A percentile compares a stretch with the other conserved stretches of the same genome.
Conservation (phyloP, 2,888 invertebrate species). For the Noctua janthina region DNA sequence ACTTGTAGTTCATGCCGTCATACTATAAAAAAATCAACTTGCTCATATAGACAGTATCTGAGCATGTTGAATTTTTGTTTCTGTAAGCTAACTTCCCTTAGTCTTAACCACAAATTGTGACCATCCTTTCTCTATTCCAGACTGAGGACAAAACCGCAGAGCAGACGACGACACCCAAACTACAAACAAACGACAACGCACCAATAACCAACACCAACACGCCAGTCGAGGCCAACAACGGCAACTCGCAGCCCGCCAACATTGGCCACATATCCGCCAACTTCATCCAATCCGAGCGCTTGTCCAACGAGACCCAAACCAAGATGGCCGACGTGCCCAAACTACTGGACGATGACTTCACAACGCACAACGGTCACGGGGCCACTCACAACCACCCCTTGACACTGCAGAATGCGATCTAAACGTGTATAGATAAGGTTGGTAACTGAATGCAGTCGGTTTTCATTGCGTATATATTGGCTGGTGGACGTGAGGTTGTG, state of each 20-base stretch:
- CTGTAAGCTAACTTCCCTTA: too few species aligned
- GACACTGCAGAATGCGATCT: slow-evolving; percentile 86
- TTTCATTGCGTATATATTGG: slow-evolving; percentile 82
- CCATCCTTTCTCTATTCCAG: slow-evolving; percentile 64
- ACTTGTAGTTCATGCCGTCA: too few species aligned
- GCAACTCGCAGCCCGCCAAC: slow-evolving; percentile 73
- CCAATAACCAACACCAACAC: slow-evolving; percentile 63
- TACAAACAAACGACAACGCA: slow-evolving; percentile 73
- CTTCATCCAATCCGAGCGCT: slow-evolving; percentile 84
- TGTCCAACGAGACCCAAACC: slow-evolving; percentile 74
- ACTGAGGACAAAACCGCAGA: slow-evolving; percentile 81
- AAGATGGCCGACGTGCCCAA: slow-evolving; percentile 74
- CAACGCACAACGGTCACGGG: slow-evolving; percentile 87
- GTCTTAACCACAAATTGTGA: neutral
- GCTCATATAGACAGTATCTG: too few species aligned
- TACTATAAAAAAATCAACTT: too few species aligned
- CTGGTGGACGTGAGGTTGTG: slow-evolving; percentile 70
- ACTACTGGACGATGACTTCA: slow-evolving; percentile 81
- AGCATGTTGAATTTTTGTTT: too few species aligned
- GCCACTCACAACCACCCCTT: slow-evolving; percentile 80
- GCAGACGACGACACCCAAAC: slow-evolving; percentile 74
- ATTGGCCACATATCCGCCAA: slow-evolving; percentile 82
- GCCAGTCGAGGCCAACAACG: slow-evolving; percentile 78
- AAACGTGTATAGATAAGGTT: slow-evolving; percentile 71
- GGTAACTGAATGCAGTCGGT: slow-evolving; percentile 70